Base-by-base conservation (phyloP, 2,113 vertebrate species). In the Nycticebus coucang region DNA sequence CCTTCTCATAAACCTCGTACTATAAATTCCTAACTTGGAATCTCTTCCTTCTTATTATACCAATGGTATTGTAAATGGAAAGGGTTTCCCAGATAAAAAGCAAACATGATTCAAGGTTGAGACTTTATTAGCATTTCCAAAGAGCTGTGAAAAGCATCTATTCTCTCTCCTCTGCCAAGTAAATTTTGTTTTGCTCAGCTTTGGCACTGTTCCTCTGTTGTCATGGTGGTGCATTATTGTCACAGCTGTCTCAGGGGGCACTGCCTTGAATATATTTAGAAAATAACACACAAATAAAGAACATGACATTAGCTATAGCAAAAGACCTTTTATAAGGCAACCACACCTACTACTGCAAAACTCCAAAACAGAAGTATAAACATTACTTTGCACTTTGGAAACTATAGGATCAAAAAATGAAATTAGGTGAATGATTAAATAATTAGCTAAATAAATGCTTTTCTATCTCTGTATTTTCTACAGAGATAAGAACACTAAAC, bases 71-170 rank as follows among this genome's bases (percentile, higher is more conserved):
- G 89, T 74, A 97, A 96, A 89, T 91, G 89, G 85, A 96, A 97
- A 92, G 26, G 59, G 93, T 97, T 98, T 98, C 97, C 97, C 97
- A 97, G 97, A 75, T 89, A 92, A 96, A 98, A 98, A 95, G 90
- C 88, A 96, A 98, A 97, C 97, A 97, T 15, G 92, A 89, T 96
- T 97, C 87, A 97, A 96, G 92, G 98, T 97, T 97, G 95, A 97
- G 95, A 95, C 96, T 81, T 95, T 97, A 97, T 98, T 98, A 98
- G 90, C 90, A 97, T 98, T 98, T 98, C 96, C 92, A 98, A 97
- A 96, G 97, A 96, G 86, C 97, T 89, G 83, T 97, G 92, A 94
- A 96, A 97, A 94, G 59, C 79, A 95, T 93, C 96, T 78, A 55
- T 89, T 96, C 84, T 97, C 69, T 57, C 87, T 83, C 75, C 94